Conservation (phyloP, 2,888 invertebrate species). For the Alitta virens region DNA sequence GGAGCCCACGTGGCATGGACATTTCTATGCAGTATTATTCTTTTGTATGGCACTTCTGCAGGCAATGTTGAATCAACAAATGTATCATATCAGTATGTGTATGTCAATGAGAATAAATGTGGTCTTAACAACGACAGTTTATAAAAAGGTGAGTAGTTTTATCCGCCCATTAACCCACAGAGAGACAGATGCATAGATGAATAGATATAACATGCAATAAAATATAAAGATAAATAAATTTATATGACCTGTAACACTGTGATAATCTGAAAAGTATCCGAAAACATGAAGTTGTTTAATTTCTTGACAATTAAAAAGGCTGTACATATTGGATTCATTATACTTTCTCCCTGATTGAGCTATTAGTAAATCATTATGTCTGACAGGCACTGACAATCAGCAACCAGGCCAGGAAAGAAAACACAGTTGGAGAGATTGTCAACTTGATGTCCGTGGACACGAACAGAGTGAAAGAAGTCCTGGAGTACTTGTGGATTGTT, state of each 20-base stretch:
- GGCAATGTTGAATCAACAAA: conserved; percentile 19
- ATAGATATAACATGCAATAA: too few species aligned
- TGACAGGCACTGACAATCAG: conserved; percentile 47
- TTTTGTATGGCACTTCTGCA: conserved; percentile 14
- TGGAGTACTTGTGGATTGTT: conserved; percentile 37
- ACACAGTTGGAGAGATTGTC: conserved; percentile 50
- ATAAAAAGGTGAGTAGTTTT: conserved; percentile 36
- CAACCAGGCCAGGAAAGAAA: conserved; percentile 36
- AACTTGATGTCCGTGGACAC: conserved; percentile 53
- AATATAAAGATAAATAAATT: too few species aligned
- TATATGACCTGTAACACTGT: too few species aligned
- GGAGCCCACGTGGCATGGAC: conserved; percentile 78
- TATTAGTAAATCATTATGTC: too few species aligned
- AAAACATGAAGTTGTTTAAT: too few species aligned
- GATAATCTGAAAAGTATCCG: too few species aligned
- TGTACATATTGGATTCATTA: too few species aligned
- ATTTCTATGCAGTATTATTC: conserved; percentile 67
- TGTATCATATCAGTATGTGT: conserved; percentile 26
- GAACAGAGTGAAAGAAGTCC: conserved; percentile 45
- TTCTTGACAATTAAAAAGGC: too few species aligned
- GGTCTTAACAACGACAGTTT: conserved; percentile 40
- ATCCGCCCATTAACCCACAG: too few species aligned
- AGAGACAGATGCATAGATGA: too few species aligned
- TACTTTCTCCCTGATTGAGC: too few species aligned
- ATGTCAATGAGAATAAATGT: conserved; percentile 40